phyloP scores from a whole-genome alignment of 2,113 vertebrate genomes.

The Vulpes vulpes region DNA sequence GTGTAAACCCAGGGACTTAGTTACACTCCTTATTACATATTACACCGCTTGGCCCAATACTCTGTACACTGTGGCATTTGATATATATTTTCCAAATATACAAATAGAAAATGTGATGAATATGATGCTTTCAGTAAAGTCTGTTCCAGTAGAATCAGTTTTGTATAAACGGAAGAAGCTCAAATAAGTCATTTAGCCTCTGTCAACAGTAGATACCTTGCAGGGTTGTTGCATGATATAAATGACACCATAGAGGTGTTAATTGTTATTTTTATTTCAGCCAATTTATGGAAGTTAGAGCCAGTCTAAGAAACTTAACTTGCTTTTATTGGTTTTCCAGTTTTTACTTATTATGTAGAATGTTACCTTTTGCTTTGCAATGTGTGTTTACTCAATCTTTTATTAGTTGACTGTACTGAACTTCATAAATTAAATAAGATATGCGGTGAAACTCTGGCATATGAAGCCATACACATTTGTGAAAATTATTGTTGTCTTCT shows the following conservation, averaged over 20 bases:
- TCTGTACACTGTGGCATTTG: not conserved
- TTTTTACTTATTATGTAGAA: conserved; percentile 19
- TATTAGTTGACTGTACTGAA: not conserved
- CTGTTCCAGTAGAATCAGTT: not conserved
- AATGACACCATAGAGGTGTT: not conserved
- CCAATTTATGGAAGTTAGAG: conserved; percentile 1
- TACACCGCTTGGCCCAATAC: not conserved
- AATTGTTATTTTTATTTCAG: conserved; percentile 32
- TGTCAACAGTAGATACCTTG: not conserved
- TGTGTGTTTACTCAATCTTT: not conserved
- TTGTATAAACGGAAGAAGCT: not conserved
- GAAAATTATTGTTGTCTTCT: not conserved
- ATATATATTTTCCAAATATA: conserved; percentile 1
- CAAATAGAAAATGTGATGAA: not conserved
- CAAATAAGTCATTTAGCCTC: conserved; percentile 19
- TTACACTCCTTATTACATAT: not conserved
- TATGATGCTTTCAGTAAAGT: not conserved
- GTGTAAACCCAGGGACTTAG: not conserved
- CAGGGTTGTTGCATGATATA: not conserved
- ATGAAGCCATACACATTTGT: not conserved
- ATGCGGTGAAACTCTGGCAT: not conserved
- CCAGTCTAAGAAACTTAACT: not conserved
- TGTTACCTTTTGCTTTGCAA: not conserved
- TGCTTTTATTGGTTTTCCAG: not conserved
- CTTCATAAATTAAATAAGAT: not conserved